Base-by-base conservation (phyloP, 2,888 invertebrate genomes). In the Monoplex corrugatus region DNA sequence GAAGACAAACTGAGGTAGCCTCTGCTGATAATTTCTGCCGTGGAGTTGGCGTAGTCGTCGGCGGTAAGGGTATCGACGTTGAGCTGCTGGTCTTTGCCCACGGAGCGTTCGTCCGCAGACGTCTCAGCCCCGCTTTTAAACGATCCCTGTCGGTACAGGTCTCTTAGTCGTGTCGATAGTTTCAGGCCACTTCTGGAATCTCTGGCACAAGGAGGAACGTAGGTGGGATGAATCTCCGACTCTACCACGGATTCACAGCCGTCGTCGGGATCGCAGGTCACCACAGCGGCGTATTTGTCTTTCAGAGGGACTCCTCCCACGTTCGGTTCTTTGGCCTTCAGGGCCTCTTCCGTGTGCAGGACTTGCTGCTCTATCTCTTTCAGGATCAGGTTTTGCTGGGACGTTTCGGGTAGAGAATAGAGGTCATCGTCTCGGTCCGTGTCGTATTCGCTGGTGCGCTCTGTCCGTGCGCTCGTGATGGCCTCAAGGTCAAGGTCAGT, bases 391-490 rank as follows among this genome's bases (percentile, higher is more conserved):
- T 68, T 86, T 68, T 86, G 86, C 63, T 86, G 86, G 19, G 86
- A 86, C n/a, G 86, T 68, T 23, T 86, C 43, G 3, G 85, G 85
- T 0, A 86, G 68, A n/a, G 68, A 86, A 23, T 57, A 57, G 5
- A 28, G 68, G 63, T 86, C 86, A 32, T 43, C 43, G 6, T 86
- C 86, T 2, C 68, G 63, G 1, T 68, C 68, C 40, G 86, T 68
- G 86, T 86, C 86, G 86, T 86, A 86, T n/a, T 86, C 86, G 68
- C 85, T 86, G 38, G 85, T 85, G 85, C 86, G 86, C 38, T 28
- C 68, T 16, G 68, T 68, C 68, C 68, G 43, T 16, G 68, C 68
- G 86, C 38, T 63, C 32, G 16, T 44, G 57, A 85, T 57, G 85
- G 19, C 43, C 40, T 68, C n/a, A 3, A 13, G 57, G n/a, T 2